Conservation (phyloP, 1,140 invertebrate species). For the Protaetia brevitarsis region DNA sequence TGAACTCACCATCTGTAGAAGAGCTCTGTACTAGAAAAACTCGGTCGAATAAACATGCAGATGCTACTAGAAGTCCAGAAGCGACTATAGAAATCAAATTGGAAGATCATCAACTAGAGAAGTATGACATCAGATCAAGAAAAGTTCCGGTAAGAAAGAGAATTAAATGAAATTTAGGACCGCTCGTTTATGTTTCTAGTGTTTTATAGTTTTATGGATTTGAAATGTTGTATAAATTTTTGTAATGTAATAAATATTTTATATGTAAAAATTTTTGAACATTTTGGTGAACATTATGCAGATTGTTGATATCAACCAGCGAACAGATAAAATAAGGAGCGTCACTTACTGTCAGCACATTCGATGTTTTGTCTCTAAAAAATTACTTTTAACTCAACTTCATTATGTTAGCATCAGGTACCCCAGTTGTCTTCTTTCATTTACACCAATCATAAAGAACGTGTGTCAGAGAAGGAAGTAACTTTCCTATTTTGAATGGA, state of each 20-base stretch:
- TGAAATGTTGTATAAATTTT: background rate
- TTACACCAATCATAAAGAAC: too few species aligned
- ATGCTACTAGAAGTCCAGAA: background rate
- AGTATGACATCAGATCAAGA: slow-evolving; percentile 12
- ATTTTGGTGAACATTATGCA: too few species aligned
- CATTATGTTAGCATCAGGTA: too few species aligned
- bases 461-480: too few species aligned
- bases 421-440: too few species aligned
- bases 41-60: background rate
- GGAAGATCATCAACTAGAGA: background rate
- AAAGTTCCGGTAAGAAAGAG: slow-evolving; percentile 1
- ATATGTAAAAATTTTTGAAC: too few species aligned
- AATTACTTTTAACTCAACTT: too few species aligned
- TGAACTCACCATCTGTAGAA: background rate
- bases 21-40: background rate
- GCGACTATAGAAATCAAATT: background rate
- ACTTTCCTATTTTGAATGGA: too few species aligned
- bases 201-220: background rate
- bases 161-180: slow-evolving; percentile 4
- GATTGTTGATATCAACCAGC: too few species aligned
- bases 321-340: too few species aligned
- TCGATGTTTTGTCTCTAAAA: too few species aligned
- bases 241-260: background rate
- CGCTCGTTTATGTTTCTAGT: background rate
- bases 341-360: too few species aligned